These are phyloP conservation scores for Poeciliopsis infans DNA, from an alignment of 2,797 vertebrate species.

Conservation along the genomic window DNA sequence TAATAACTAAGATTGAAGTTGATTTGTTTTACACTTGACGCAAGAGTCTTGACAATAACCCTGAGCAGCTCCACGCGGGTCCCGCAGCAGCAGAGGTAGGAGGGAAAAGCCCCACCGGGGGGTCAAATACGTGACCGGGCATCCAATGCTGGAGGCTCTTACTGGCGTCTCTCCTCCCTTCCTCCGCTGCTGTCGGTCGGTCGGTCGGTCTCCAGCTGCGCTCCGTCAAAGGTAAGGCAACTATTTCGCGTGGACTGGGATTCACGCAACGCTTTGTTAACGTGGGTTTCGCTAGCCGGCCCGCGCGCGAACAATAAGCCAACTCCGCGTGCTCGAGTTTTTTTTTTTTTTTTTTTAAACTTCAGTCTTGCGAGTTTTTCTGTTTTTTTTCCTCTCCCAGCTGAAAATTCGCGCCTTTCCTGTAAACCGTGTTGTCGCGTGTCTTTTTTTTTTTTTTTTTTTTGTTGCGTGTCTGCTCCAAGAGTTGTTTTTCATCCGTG, in stretches of 20 bases:
- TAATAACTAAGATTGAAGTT: constrained; percentile 11
- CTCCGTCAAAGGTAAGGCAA: constrained; percentile 43
- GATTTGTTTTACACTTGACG: neutral
- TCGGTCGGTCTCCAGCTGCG: neutral
- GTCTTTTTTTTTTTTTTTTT: too few species aligned
- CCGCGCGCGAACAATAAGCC: constrained; percentile 13
- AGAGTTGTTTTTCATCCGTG: neutral
- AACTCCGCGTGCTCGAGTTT: neutral
- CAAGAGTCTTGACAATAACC: neutral
- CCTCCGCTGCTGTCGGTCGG: neutral
- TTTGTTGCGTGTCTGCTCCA: neutral
- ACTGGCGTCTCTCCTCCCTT: neutral
- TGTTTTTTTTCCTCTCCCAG: neutral
- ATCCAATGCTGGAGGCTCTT: constrained; percentile 9
- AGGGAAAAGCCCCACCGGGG: neutral
- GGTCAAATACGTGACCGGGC: constrained; percentile 53
- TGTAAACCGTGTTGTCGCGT: neutral
- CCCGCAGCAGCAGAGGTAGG: too few species aligned
- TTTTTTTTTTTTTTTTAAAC: neutral
- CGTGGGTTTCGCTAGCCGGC: accelerated
- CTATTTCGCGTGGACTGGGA: neutral
- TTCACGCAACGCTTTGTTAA: neutral
- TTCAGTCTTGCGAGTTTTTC: neutral
- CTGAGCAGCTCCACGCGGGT: too few species aligned
- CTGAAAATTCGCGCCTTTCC: neutral